A percentile compares a stretch with the other conserved stretches of the same genome.
Evolutionary conservation across 2,113 vertebrate genomes (phyloP).

Genomic region (Dasyornis broadbenti): DNA sequence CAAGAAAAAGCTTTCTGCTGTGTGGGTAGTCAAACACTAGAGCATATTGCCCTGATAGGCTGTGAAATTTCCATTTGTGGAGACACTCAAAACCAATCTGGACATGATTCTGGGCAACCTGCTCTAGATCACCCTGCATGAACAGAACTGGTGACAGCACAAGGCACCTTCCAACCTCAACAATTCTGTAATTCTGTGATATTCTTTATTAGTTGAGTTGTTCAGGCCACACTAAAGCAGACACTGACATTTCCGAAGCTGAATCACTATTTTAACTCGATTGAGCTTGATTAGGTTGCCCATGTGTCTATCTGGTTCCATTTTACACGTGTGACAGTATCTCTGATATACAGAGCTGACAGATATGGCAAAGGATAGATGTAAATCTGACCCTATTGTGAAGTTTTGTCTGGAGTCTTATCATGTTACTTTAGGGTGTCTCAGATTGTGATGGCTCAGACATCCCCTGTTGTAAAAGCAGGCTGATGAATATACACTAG

Average conservation of each 20-base stretch:
- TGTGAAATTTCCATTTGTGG: not conserved
- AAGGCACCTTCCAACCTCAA: not conserved
- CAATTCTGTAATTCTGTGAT: not conserved
- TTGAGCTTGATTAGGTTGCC: not conserved
- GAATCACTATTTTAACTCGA: not conserved
- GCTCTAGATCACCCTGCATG: not conserved
- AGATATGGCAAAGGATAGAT: not conserved
- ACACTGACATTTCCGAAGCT: not conserved
- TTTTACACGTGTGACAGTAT: not conserved
- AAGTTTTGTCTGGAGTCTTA: not conserved
- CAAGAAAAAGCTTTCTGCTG: not conserved
- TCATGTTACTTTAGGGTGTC: not conserved
- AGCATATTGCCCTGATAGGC: not conserved
- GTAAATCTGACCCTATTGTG: not conserved
- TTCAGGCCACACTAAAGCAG: not conserved
- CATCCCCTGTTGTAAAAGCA: not conserved
- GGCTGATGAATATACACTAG: not conserved
- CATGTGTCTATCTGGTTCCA: not conserved
- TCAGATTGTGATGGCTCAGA: not conserved
- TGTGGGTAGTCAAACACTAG: not conserved
- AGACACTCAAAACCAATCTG: not conserved
- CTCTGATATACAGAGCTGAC: not conserved
- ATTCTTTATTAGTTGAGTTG: not conserved
- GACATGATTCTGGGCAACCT: not conserved
- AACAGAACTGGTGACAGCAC: not conserved